A percentile compares a stretch with the other conserved stretches of the same genome.
These are phyloP conservation scores for Nematostella vectensis DNA, from an alignment of 92 coral and sea anemone genomes.

Conservation along the genomic window DNA sequence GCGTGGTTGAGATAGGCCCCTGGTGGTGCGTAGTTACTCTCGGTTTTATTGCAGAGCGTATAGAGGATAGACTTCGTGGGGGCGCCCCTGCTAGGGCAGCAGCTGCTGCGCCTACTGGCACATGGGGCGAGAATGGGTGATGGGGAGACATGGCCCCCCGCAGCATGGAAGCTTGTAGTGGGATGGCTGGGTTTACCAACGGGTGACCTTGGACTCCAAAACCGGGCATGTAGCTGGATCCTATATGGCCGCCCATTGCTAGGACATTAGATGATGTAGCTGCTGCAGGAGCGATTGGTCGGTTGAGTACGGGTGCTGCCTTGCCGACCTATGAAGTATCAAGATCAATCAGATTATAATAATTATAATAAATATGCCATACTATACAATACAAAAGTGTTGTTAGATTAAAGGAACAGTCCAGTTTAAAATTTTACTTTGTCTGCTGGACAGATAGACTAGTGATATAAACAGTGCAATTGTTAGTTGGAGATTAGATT, in stretches of 20 bases:
- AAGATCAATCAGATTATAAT: not conserved
- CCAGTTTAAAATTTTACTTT: too few species aligned
- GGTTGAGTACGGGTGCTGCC: conserved; percentile 72
- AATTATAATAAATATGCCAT: not conserved
- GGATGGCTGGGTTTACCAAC: conserved; percentile 2
- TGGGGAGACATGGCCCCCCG: conserved; percentile 37
- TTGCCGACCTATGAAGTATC: too few species aligned
- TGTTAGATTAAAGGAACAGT: too few species aligned
- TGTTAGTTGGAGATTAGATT: too few species aligned
- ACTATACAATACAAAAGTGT: not conserved
- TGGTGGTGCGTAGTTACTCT: conserved; percentile 32
- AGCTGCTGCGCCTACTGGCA: conserved; percentile 76
- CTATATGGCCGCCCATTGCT: conserved; percentile 26
- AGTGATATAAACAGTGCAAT: too few species aligned
- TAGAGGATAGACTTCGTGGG: conserved; percentile 38
- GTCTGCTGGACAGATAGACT: too few species aligned
- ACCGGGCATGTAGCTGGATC: conserved; percentile 36
- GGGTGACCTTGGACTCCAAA: conserved; percentile 19
- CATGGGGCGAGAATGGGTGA: conserved; percentile 60
- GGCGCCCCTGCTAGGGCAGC: conserved; percentile 81
- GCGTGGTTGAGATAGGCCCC: conserved; percentile 19
- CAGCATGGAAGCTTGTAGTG: conserved; percentile 39
- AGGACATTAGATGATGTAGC: conserved; percentile 38
- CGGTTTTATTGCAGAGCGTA: conserved; percentile 34
- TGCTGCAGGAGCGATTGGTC: conserved; percentile 96